A percentile compares a stretch with the other conserved stretches of the same genome.
Conservation (phyloP, 30 jellyfish, hydroid and myxozoan species). For the Rhopilema esculentum region DNA sequence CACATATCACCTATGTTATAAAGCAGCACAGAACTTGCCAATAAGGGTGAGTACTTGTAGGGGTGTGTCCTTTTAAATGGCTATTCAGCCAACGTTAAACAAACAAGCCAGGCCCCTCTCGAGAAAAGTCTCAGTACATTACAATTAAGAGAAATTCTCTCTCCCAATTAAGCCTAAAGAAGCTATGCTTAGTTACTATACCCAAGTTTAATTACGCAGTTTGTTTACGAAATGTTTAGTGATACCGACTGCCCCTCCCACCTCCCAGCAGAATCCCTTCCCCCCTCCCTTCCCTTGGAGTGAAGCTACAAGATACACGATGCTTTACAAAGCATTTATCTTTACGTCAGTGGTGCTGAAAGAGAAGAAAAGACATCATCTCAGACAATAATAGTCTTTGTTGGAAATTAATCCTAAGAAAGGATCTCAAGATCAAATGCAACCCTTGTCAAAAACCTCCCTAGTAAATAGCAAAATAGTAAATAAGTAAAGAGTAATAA, state of each 20-base stretch:
- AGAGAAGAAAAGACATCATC: slow-evolving; percentile 15
- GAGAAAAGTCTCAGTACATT: not conserved
- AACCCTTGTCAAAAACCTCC: too few species aligned
- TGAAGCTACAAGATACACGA: slow-evolving; percentile 73
- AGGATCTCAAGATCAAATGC: not conserved
- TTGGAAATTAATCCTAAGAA: slow-evolving; percentile 2
- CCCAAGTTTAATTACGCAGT: slow-evolving; percentile 56
- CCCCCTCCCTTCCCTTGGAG: slow-evolving; percentile 94
- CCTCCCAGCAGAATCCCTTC: slow-evolving; percentile 81
- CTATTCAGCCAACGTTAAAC: too few species aligned
- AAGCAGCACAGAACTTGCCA: too few species aligned
- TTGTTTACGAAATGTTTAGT: slow-evolving; percentile 43
- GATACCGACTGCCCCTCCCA: slow-evolving; percentile 81
- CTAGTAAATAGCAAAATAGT: too few species aligned
- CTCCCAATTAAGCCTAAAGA: not conserved
- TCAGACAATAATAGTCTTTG: too few species aligned
- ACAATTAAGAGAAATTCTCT: not conserved
- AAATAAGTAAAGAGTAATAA: too few species aligned
- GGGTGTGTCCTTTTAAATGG: too few species aligned
- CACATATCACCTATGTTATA: too few species aligned
- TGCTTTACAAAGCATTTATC: slow-evolving; percentile 77
- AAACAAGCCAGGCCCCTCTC: not conserved
- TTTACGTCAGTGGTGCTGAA: slow-evolving; percentile 45
- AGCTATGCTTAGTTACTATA: slow-evolving; percentile 16
- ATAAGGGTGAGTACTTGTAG: too few species aligned